A percentile compares a stretch with the other conserved stretches of the same genome.
Conservation (phyloP, 2,113 vertebrate genomes). For the Reinhardtius hippoglossoides region DNA sequence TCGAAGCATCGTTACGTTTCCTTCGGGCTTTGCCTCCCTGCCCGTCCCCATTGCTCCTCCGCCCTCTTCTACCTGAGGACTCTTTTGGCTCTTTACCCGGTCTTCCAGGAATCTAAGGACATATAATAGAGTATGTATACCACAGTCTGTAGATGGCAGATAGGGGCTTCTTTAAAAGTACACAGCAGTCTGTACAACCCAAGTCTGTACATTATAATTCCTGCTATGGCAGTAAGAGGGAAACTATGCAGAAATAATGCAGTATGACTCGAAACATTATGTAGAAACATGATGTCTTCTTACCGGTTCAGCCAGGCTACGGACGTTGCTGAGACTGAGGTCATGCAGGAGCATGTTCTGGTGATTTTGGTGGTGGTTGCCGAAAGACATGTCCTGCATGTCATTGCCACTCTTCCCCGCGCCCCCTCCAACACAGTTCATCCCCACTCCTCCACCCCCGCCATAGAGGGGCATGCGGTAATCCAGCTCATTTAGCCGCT, state of each 20-base stretch:
- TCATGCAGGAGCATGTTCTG: constrained; percentile 92
- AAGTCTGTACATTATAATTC: not conserved
- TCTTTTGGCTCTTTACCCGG: constrained; percentile 88
- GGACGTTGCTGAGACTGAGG: constrained; percentile 86
- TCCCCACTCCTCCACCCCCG: constrained; percentile 76
- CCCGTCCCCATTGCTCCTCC: constrained; percentile 92
- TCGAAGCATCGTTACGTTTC: constrained; percentile 87
- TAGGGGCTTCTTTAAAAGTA: not conserved
- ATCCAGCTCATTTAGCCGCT: constrained; percentile 92
- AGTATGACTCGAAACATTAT: not conserved
- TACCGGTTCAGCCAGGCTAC: constrained; percentile 69
- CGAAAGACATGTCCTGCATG: constrained; percentile 87
- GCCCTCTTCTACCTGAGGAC: constrained; percentile 89
- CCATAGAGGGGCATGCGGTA: constrained; percentile 85
- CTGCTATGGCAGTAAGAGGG: not conserved
- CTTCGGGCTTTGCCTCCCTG: constrained; percentile 94
- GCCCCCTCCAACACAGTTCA: constrained; percentile 73
- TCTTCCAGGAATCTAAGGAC: constrained; percentile 78
- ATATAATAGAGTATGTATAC: constrained; percentile 23
- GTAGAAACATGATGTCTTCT: constrained; percentile 6
- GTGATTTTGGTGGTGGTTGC: constrained; percentile 81
- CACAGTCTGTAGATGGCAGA: not conserved
- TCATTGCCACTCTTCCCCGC: constrained; percentile 84
- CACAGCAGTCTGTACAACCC: not conserved
- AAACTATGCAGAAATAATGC: too few species aligned